Conservation (phyloP, 2,797 vertebrate genomes). For the Hypotaenidia okinawae region DNA sequence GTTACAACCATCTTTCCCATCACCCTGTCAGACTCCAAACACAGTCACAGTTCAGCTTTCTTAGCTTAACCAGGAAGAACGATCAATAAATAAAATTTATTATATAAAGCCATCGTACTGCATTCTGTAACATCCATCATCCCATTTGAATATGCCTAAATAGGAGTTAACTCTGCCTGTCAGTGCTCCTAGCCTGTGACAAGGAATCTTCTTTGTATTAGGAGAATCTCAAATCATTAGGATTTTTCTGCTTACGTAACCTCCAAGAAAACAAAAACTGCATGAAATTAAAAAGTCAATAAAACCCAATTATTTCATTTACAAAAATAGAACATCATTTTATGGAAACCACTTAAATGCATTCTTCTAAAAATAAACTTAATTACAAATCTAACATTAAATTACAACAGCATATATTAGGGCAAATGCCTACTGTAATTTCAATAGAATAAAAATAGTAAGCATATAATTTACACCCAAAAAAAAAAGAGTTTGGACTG, state of each 20-base stretch:
- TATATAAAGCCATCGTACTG: not conserved
- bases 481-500: not conserved
- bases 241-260: conserved; percentile 31
- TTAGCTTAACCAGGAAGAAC: not conserved
- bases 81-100: not conserved
- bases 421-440: conserved; percentile 55
- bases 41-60: not conserved
- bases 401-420: conserved; percentile 56
- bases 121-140: not conserved
- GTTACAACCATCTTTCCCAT: not conserved
- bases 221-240: not conserved
- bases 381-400: conserved; percentile 57
- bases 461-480: conserved; percentile 25
- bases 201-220: not conserved
- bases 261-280: conserved; percentile 17
- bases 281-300: conserved; percentile 58
- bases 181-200: not conserved
- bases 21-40: not conserved
- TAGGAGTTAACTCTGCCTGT: not conserved
- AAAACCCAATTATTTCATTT: conserved; percentile 63
- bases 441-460: conserved; percentile 66
- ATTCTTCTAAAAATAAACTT: conserved; percentile 66
- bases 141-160: not conserved
- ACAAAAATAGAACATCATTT: conserved; percentile 60
- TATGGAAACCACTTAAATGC: conserved; percentile 33